Conservation (phyloP, 2,888 invertebrate genomes). For the Creontiades dilutus region DNA sequence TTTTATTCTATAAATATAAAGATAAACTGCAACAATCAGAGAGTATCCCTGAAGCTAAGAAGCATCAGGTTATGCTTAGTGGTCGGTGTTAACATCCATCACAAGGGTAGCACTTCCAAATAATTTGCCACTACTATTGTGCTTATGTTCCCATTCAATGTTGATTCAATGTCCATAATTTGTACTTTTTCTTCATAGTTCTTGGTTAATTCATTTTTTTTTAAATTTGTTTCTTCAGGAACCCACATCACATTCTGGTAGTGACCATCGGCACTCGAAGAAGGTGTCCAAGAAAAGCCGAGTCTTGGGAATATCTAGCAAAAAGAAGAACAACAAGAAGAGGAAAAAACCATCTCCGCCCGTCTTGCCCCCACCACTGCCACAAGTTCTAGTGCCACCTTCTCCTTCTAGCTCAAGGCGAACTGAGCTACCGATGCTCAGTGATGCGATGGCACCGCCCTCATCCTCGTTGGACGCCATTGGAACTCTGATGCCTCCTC, state of each 20-base stretch:
- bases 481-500: constrained; percentile 33
- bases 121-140: neutral
- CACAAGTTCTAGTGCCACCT: constrained; percentile 29
- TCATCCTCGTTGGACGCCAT: constrained; percentile 50
- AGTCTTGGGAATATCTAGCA: constrained; percentile 70
- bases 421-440: constrained; percentile 53
- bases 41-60: too few species aligned
- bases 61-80: too few species aligned
- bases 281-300: constrained; percentile 73
- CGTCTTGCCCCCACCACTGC: neutral
- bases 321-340: constrained; percentile 74
- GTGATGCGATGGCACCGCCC: constrained; percentile 41
- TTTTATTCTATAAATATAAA: too few species aligned
- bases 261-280: constrained; percentile 70
- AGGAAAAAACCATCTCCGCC: constrained; percentile 71
- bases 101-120: neutral
- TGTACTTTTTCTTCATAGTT: neutral
- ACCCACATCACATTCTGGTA: constrained; percentile 54
- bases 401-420: neutral
- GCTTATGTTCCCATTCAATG: too few species aligned
- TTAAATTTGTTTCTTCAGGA: constrained; percentile 67
- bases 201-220: constrained; percentile 18
- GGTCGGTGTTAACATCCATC: too few species aligned
- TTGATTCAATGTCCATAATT: too few species aligned
- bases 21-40: too few species aligned